Conservation (phyloP, 2,113 vertebrate genomes). For the Orientallactaga bullata region DNA sequence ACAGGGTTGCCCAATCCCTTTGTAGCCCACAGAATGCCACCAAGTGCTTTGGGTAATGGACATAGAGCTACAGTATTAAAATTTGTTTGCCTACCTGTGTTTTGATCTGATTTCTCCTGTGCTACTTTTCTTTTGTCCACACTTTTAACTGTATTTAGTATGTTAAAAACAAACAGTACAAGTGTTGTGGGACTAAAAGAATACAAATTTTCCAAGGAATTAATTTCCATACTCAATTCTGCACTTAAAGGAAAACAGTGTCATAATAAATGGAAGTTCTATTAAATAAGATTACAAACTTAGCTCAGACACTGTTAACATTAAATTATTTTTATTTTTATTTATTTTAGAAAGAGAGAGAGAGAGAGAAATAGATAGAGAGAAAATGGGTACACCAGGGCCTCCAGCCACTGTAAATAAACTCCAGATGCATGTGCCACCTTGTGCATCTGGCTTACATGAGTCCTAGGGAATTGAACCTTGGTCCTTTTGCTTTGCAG, state of each 20-base stretch:
- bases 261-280: conserved; percentile 46
- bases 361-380: too few species aligned
- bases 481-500: too few species aligned
- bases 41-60: background rate
- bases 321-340: conserved; percentile 54
- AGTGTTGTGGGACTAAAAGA: conserved; percentile 67
- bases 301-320: conserved; percentile 55
- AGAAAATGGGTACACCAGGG: too few species aligned
- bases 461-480: too few species aligned
- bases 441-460: too few species aligned
- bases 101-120: too few species aligned
- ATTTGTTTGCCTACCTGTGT: background rate
- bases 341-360: too few species aligned
- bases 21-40: background rate
- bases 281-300: too few species aligned
- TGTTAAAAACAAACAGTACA: conserved; percentile 75
- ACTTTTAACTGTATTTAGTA: conserved; percentile 66
- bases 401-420: too few species aligned
- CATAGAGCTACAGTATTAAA: background rate
- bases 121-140: too few species aligned
- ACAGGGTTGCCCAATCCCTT: background rate
- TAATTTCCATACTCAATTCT: conserved; percentile 65
- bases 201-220: conserved; percentile 61
- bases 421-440: too few species aligned
- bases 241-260: conserved; percentile 45